phyloP scores from a whole-genome alignment of 2,888 invertebrate species.

The Cremastinae sp. region DNA sequence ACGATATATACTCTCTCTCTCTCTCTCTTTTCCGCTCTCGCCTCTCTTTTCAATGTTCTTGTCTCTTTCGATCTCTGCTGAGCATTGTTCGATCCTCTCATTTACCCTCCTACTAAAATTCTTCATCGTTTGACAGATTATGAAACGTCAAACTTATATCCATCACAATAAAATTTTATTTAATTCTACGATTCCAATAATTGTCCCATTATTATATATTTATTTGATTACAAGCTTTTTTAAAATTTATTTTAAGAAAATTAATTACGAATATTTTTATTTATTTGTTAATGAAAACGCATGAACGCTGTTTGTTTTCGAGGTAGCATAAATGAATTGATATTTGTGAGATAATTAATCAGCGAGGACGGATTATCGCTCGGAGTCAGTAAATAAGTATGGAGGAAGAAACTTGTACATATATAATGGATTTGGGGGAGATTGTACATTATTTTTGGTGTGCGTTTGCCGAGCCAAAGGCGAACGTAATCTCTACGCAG shows the following conservation, averaged over 20 bases:
- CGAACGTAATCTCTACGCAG: conserved; percentile 35
- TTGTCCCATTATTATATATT: background rate
- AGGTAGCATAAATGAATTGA: background rate
- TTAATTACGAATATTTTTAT: no score
- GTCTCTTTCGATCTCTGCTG: background rate
- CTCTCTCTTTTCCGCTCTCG: conserved; percentile 7
- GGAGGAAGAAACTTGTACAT: background rate
- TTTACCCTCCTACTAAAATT: background rate
- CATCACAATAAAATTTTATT: no score
- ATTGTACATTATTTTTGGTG: conserved; percentile 32
- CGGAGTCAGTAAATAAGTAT: conserved; percentile 4
- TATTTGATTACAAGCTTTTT: no score
- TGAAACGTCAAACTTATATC: background rate
- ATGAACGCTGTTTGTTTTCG: no score
- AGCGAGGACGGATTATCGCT: background rate
- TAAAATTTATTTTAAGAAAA: no score
- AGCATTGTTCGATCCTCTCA: background rate
- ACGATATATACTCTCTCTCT: no score
- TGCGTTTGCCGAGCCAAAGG: conserved; percentile 43
- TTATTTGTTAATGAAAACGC: no score
- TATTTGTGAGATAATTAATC: background rate
- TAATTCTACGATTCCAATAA: no score
- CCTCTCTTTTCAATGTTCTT: conserved; percentile 21
- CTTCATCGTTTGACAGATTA: conserved; percentile 12
- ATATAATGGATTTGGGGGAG: conserved; percentile 15